Evolutionary conservation across 2,113 vertebrate species (phyloP), one percentile per base, ranked within the genome.

Genomic region (Calyptommatus sinebrachiatus): DNA sequence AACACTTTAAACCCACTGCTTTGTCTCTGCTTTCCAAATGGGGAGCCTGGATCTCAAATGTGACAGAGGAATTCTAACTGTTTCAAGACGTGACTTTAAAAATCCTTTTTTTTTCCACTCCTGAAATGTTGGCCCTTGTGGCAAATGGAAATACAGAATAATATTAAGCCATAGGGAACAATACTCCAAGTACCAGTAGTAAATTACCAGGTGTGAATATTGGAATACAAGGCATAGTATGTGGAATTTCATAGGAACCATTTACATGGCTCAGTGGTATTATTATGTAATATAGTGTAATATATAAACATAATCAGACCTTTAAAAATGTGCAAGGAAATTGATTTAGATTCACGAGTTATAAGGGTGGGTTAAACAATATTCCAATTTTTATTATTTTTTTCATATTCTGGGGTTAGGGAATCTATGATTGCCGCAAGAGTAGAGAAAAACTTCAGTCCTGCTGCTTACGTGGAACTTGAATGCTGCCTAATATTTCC

Each of bases 21-120:
- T 90, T 87, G 86, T n/a, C 85, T 91, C 50, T 86, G 63, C 89
- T 89, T 91, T 92, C 87, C 85, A 70, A 76, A 67, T 48, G 50
- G n/a, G 35, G 50, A 82, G 81, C 85, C 88, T 87, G 82, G 82
- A 85, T 83, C 87, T 86, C 88, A 85, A 78, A 84, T 86, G 83
- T 78, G 71, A 10, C 69, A 87, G 68, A 86, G 53, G 62, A 20
- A 48, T 76, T 82, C 73, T 63, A 71, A 29, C 71, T 46, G 88
- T 88, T 82, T 88, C 41, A 69, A 79, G 26, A 41, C 10, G 5
- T n/a, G 35, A 26, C 45, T 83, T 92, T 8, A 67, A 41, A 75
- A 80, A 48, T n/a, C 62, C 46, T 18, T 65, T 5, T 45, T 18
- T 65, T 5, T n/a, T 24, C 12, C 21, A 57, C 2, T 7, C 6